Evolutionary conservation across 2,113 vertebrate genomes (phyloP).

Genomic region (Phyllostomus discolor): DNA sequence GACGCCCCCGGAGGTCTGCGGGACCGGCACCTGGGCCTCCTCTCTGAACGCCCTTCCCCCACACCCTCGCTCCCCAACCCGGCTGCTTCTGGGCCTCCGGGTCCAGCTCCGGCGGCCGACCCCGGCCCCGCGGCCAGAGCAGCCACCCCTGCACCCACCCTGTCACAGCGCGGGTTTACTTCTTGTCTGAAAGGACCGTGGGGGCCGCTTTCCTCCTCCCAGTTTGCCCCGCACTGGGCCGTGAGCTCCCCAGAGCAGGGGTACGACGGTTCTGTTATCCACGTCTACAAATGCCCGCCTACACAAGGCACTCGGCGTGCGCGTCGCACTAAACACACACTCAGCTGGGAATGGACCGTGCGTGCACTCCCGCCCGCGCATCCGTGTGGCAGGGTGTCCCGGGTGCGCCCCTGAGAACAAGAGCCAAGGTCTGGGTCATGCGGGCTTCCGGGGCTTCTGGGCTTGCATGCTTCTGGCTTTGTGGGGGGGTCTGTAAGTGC

Average conservation of each 20-base stretch:
- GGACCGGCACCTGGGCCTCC: neutral
- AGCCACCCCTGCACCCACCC: neutral
- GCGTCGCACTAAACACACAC: neutral
- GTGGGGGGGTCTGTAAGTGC: too few relatives aligned
- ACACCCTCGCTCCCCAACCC: neutral
- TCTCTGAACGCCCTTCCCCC: neutral
- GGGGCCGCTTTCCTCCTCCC: neutral
- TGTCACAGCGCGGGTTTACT: neutral
- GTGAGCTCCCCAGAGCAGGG: neutral
- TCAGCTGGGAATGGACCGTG: accelerated
- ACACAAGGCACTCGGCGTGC: neutral
- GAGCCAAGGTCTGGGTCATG: too few relatives aligned
- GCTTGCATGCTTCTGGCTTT: neutral
- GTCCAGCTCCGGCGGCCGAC: neutral
- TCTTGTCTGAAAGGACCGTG: neutral
- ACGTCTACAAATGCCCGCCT: neutral
- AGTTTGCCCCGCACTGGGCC: neutral
- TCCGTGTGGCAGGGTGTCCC: neutral
- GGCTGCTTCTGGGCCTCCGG: neutral
- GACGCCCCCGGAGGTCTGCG: neutral
- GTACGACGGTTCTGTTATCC: accelerated
- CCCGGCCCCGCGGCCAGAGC: neutral
- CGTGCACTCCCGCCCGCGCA: accelerated
- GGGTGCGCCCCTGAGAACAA: neutral
- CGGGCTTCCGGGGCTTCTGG: too few relatives aligned